phyloP scores from a whole-genome alignment of 2,888 invertebrate species.

The Galerucella pusilla region DNA sequence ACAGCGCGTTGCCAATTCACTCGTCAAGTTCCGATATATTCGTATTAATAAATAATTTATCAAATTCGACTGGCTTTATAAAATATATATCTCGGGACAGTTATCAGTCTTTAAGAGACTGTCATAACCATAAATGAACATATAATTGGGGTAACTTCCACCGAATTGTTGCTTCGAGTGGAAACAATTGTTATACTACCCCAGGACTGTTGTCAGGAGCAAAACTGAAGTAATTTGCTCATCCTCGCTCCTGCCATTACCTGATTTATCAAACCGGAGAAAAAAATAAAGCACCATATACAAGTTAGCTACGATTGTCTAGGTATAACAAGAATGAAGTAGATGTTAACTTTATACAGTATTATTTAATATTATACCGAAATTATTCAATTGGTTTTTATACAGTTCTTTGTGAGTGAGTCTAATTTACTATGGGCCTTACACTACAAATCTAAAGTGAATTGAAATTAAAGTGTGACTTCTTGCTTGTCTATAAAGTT shows the following conservation, averaged over 20 bases:
- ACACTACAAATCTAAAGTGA: no score
- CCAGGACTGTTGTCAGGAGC: slow-evolving; percentile 26
- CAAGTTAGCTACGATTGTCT: no score
- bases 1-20: slow-evolving; percentile 10
- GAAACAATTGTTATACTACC: slow-evolving; percentile 18
- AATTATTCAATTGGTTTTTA: no score
- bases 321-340: no score
- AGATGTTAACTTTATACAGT: no score
- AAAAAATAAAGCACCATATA: background rate
- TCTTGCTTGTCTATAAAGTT: no score
- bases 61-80: background rate
- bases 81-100: background rate
- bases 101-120: slow-evolving; percentile 11
- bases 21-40: background rate
- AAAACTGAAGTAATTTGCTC: slow-evolving; percentile 29
- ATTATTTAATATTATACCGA: no score
- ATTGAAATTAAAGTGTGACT: no score
- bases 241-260: slow-evolving; percentile 25
- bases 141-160: slow-evolving; percentile 28
- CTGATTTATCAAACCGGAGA: slow-evolving; percentile 2
- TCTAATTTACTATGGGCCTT: no score
- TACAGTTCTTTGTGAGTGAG: no score
- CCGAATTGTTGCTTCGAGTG: slow-evolving; percentile 26
- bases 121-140: slow-evolving; percentile 32
- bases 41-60: no score